phyloP scores from a whole-genome alignment of 2,888 invertebrate species.

The Scaptomyza parva region DNA sequence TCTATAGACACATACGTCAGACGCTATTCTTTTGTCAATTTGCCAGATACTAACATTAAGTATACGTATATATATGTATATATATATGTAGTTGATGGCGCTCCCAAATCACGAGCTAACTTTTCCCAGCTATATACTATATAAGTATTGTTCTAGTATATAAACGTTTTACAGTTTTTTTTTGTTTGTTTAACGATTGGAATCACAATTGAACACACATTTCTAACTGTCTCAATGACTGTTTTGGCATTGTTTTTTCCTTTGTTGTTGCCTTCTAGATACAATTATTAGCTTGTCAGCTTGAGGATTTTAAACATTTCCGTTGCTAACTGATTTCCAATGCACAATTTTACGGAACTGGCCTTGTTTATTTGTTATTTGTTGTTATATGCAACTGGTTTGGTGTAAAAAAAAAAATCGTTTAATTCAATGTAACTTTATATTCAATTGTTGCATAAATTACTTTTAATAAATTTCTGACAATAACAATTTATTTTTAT shows the following conservation, averaged over 20 bases:
- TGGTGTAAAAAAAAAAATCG: neutral
- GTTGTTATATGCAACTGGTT: conserved; percentile 1
- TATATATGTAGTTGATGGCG: conserved; percentile 44
- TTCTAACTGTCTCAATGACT: conserved; percentile 9
- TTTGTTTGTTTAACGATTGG: conserved; percentile 33
- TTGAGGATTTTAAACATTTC: conserved; percentile 53
- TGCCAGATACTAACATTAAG: conserved; percentile 34
- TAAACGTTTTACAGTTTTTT: conserved; percentile 2
- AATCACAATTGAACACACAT: too few species aligned
- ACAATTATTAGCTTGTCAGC: conserved; percentile 67
- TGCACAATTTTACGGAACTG: conserved; percentile 67
- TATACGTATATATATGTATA: neutral
- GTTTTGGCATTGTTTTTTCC: conserved; percentile 60
- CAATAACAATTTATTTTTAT: neutral
- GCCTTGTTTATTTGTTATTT: conserved; percentile 53
- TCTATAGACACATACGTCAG: conserved; percentile 46
- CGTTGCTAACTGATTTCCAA: conserved; percentile 69
- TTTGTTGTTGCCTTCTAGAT: conserved; percentile 50
- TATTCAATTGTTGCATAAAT: neutral
- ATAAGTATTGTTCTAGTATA: too few species aligned
- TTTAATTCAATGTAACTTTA: neutral
- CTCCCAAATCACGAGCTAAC: conserved; percentile 54
- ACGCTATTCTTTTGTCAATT: conserved; percentile 45
- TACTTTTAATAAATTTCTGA: neutral
- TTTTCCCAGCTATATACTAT: conserved; percentile 35